A percentile compares a stretch with the other conserved stretches of the same genome.
Conservation (phyloP, 2,113 vertebrate genomes). For the Lycaon pictus region DNA sequence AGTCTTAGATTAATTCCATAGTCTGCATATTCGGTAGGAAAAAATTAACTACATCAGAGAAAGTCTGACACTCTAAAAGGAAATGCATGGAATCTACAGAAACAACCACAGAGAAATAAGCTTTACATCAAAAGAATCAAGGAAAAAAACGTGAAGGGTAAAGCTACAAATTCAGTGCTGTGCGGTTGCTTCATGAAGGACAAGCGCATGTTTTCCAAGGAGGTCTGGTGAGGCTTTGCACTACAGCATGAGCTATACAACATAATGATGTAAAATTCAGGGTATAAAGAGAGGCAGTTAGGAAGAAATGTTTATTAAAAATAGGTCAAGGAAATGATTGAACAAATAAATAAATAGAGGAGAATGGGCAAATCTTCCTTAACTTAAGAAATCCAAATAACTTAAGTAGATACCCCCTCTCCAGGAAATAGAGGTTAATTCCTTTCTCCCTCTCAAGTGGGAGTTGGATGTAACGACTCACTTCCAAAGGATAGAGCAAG, state of each 20-base stretch:
- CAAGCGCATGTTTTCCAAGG: not conserved
- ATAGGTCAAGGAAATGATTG: not conserved
- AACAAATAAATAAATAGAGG: not conserved
- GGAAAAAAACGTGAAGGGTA: not conserved
- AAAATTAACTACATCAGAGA: conserved; percentile 26
- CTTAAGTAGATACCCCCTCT: not conserved
- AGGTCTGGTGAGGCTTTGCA: not conserved
- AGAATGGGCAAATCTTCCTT: not conserved
- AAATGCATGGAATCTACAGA: not conserved
- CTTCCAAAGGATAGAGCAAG: not conserved
- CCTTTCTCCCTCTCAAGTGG: not conserved
- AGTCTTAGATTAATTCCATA: conserved; percentile 47
- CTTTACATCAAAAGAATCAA: not conserved
- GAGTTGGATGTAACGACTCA: not conserved
- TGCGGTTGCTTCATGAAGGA: not conserved
- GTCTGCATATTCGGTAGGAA: not conserved
- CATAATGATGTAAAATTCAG: not conserved
- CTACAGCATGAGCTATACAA: not conserved
- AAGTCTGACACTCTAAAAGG: not conserved
- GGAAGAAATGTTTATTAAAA: conserved; percentile 9
- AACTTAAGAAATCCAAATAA: not conserved
- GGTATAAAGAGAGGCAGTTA: not conserved
- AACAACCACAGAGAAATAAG: conserved; percentile 43
- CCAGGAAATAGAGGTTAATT: not conserved
- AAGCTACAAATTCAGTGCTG: conserved; percentile 1